A percentile compares a stretch with the other conserved stretches of the same genome.
Evolutionary conservation across 2,113 vertebrate species (phyloP).

Genomic region (Ictalurus furcatus): DNA sequence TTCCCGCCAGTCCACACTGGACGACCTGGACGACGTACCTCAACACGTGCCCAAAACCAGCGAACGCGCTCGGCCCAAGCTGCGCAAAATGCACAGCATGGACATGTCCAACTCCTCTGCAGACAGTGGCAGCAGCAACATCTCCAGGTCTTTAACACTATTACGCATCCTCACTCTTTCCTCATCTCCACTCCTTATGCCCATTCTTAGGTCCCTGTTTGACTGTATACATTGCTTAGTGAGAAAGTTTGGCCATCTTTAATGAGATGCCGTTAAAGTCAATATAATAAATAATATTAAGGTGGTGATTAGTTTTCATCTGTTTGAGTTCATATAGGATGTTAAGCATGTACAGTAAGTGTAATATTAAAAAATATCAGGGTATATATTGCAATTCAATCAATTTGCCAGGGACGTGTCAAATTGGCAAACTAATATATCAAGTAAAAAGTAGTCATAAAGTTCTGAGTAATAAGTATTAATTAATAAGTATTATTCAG

Average conservation of each 20-base stretch:
- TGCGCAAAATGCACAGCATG: conserved; percentile 93
- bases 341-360: not conserved
- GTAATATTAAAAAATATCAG: not conserved
- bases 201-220: no score
- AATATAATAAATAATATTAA: not conserved
- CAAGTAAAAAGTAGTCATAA: not conserved
- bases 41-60: conserved; percentile 96
- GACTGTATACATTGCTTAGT: not conserved
- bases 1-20: conserved; percentile 97
- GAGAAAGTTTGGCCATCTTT: not conserved
- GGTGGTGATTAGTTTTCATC: not conserved
- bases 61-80: conserved; percentile 92
- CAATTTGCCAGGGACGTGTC: no score
- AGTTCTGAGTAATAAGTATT: no score
- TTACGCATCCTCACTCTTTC: conserved; percentile 23
- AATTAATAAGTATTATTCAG: no score
- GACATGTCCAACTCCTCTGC: conserved; percentile 91
- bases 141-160: conserved; percentile 87
- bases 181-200: not conserved
- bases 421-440: not conserved
- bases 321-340: not conserved
- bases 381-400: not conserved
- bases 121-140: conserved; percentile 94
- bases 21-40: conserved; percentile 92
- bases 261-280: not conserved